These are phyloP conservation scores for Hyla sarda DNA, from an alignment of 2,113 vertebrate species.

Conservation along the genomic window DNA sequence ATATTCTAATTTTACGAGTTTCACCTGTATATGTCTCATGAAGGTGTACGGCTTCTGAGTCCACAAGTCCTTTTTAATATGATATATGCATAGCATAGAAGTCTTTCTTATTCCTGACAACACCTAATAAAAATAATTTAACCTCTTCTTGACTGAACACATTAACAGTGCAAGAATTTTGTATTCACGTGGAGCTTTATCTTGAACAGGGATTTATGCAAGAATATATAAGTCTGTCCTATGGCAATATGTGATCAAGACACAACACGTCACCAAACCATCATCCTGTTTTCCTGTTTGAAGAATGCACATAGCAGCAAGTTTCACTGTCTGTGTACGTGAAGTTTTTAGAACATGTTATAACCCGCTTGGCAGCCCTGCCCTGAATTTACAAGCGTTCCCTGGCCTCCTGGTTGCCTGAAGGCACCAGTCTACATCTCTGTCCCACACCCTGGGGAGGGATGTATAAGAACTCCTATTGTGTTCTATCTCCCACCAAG, in stretches of 20 bases:
- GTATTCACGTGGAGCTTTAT: neutral
- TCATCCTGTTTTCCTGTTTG: constrained; percentile 20
- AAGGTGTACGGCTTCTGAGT: too few species aligned
- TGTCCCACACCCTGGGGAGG: neutral
- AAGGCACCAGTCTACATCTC: constrained; percentile 41
- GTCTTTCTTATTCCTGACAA: neutral
- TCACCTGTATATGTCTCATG: too few species aligned
- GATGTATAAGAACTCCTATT: constrained; percentile 34
- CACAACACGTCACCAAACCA: constrained; percentile 19
- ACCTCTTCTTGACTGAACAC: neutral
- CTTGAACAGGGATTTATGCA: neutral
- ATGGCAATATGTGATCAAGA: constrained; percentile 30
- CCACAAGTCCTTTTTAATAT: neutral
- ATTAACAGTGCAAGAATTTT: neutral
- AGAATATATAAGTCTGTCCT: constrained; percentile 14
- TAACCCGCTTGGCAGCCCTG: constrained; percentile 39
- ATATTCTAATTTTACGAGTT: too few species aligned
- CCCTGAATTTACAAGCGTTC: constrained; percentile 51
- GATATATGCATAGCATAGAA: neutral
- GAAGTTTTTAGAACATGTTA: constrained; percentile 39
- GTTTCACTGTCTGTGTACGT: constrained; percentile 41
- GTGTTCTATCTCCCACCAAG: constrained; percentile 11
- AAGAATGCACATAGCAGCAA: constrained; percentile 32
- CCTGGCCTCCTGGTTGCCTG: constrained; percentile 33
- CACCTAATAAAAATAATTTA: neutral